These are phyloP conservation scores for Nansenia antarctica DNA, from an alignment of 2,113 vertebrate genomes.

Conservation along the genomic window DNA sequence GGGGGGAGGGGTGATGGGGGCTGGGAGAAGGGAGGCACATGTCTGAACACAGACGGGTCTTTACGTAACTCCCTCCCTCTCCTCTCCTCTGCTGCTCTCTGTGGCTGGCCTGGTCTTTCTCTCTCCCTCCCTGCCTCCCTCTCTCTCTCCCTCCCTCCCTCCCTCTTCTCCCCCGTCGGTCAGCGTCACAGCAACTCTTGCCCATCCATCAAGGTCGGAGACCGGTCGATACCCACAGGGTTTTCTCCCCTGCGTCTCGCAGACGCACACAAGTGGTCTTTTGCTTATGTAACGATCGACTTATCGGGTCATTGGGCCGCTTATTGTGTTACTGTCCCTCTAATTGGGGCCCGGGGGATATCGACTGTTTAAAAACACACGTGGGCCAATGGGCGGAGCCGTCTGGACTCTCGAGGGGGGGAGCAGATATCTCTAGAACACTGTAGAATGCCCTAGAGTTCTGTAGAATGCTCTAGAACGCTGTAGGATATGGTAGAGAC, in stretches of 20 bases:
- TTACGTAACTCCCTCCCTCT: constrained; percentile 34
- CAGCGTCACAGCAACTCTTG: not conserved
- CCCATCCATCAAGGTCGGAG: constrained; percentile 19
- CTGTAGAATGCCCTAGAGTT: constrained; percentile 2
- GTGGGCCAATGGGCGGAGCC: constrained; percentile 8
- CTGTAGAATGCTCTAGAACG: not conserved
- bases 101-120: not conserved
- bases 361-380: constrained; percentile 39
- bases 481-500: not conserved
- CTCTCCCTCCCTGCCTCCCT: no score
- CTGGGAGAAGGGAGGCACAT: constrained; percentile 26
- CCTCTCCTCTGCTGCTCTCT: not conserved
- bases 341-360: constrained; percentile 31
- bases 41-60: constrained; percentile 45
- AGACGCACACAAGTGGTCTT: constrained; percentile 48
- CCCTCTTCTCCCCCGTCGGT: constrained; percentile 13
- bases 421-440: not conserved
- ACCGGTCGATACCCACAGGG: not conserved
- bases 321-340: constrained; percentile 58
- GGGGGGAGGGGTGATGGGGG: constrained; percentile 29
- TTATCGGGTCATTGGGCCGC: constrained; percentile 64
- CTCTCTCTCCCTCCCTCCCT: not conserved
- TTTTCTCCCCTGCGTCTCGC: not conserved
- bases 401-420: constrained; percentile 4
- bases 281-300: constrained; percentile 62